A percentile compares a stretch with the other conserved stretches of the same genome.
These are phyloP conservation scores for Champsocephalus gunnari DNA, from an alignment of 2,797 vertebrate genomes.

Conservation along the genomic window DNA sequence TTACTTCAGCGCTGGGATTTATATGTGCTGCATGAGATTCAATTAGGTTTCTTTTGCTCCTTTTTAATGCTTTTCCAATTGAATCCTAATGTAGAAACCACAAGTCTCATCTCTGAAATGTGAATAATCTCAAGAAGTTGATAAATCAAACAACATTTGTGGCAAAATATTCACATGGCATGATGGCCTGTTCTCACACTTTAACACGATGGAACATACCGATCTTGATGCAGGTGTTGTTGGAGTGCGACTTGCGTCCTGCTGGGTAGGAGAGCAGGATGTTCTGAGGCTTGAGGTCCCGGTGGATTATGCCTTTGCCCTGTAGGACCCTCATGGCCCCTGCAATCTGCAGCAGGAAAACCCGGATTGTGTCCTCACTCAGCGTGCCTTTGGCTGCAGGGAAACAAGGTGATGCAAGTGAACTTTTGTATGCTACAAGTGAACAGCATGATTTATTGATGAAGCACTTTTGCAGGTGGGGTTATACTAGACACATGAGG, in stretches of 20 bases:
- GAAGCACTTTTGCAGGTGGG: neutral
- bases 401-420: neutral
- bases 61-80: neutral
- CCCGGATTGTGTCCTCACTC: constrained; percentile 96
- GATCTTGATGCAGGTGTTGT: constrained; percentile 97
- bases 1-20: constrained; percentile 15
- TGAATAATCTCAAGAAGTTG: neutral
- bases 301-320: constrained; percentile 95
- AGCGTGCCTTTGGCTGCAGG: constrained; percentile 94
- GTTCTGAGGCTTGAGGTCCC: constrained; percentile 97
- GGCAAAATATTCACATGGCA: neutral
- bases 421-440: neutral
- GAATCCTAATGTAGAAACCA: neutral
- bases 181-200: no score
- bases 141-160: neutral
- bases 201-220: constrained; percentile 81
- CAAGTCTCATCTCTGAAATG: neutral
- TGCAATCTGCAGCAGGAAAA: constrained; percentile 97
- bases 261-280: constrained; percentile 91
- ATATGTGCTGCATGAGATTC: constrained; percentile 12
- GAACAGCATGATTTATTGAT: neutral
- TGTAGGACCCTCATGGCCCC: constrained; percentile 96
- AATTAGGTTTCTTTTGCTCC: constrained; percentile 18
- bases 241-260: constrained; percentile 93
- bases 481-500: neutral